Evolutionary conservation across 2,888 invertebrate genomes (phyloP).

Genomic region (Spilosoma lubricipeda): DNA sequence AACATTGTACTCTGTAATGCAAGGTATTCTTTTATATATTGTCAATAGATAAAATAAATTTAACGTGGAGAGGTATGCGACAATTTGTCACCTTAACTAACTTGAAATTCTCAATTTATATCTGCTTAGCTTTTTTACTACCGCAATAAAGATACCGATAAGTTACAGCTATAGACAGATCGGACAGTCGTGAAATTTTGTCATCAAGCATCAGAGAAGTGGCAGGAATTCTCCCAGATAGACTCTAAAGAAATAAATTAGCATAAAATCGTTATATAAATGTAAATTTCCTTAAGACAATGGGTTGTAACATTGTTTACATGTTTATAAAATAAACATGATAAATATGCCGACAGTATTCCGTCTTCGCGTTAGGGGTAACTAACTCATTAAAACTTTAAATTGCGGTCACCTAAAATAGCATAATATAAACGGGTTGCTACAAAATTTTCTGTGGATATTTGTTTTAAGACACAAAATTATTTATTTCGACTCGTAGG

Average conservation of each 20-base stretch:
- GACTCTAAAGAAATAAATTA: not conserved
- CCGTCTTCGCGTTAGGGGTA: slow-evolving; percentile 50
- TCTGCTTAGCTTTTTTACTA: too few species aligned
- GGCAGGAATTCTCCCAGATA: too few species aligned
- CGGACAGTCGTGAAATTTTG: too few species aligned
- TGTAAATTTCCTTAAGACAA: not conserved
- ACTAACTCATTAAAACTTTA: slow-evolving; percentile 64
- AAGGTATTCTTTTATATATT: too few species aligned
- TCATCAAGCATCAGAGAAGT: too few species aligned
- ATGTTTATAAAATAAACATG: slow-evolving; percentile 41
- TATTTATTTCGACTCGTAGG: slow-evolving; percentile 9
- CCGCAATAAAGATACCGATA: too few species aligned
- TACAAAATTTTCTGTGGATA: slow-evolving; percentile 27
- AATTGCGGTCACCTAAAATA: slow-evolving; percentile 62
- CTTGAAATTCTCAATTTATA: too few species aligned
- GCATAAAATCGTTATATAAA: not conserved
- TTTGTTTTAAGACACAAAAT: slow-evolving; percentile 30
- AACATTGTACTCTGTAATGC: too few species aligned
- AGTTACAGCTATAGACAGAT: too few species aligned
- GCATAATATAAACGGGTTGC: slow-evolving; percentile 40
- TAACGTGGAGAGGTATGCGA: too few species aligned
- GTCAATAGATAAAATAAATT: too few species aligned
- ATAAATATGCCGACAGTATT: slow-evolving; percentile 51
- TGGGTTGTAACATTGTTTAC: slow-evolving; percentile 27
- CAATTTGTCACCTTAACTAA: too few species aligned